A percentile compares a stretch with the other conserved stretches of the same genome.
phyloP scores from a whole-genome alignment of 2,113 vertebrate species.

The Atrichornis clamosus region DNA sequence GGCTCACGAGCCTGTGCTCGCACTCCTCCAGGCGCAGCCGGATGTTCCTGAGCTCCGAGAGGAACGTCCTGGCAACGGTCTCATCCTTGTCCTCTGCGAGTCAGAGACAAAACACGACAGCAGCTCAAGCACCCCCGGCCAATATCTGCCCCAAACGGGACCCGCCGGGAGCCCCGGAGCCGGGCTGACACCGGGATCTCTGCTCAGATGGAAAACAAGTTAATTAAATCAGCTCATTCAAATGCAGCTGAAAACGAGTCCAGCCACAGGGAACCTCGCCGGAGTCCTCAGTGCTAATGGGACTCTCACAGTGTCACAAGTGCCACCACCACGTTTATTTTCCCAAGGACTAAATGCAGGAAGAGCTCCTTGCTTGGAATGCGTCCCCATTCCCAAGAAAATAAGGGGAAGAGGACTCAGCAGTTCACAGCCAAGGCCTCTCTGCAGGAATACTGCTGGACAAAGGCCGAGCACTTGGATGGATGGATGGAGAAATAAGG shows the following conservation, averaged over 20 bases:
- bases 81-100: constrained; percentile 92
- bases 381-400: accelerated
- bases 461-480: neutral
- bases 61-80: constrained; percentile 80
- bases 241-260: neutral
- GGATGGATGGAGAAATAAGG: neutral
- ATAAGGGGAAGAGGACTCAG: neutral
- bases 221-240: neutral
- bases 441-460: neutral
- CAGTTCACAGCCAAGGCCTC: neutral
- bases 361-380: neutral
- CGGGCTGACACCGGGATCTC: accelerated
- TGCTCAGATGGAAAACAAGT: neutral
- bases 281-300: accelerated
- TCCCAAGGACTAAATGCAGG: neutral
- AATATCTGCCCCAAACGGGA: neutral
- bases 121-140: neutral
- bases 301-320: neutral
- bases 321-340: accelerated
- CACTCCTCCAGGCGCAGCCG: constrained; percentile 82
- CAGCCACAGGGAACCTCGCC: neutral
- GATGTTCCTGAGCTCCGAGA: constrained; percentile 89
- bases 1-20: constrained; percentile 82
- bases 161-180: accelerated
- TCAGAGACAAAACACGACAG: neutral